Evolutionary conservation across 2,113 vertebrate species (phyloP), one percentile per base, ranked within the genome.

Genomic region (Taxidea taxus): DNA sequence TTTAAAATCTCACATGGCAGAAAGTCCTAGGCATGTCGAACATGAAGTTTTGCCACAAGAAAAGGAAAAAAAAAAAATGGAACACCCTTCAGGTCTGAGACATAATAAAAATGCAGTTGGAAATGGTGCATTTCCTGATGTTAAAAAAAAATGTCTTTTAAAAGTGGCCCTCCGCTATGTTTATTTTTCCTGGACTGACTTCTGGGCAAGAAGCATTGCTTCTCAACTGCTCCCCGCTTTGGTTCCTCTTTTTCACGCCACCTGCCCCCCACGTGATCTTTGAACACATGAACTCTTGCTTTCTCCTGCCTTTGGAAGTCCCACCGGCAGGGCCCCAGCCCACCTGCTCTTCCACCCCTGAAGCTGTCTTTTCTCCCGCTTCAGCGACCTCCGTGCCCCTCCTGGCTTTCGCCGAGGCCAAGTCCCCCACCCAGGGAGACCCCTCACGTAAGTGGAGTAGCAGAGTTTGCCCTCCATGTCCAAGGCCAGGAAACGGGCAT

Each of bases 391-490:
- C 47, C 18, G 7, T 4, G 13, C 60, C 83, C 82, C 64, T 94
- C 92, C 11, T 29, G 20, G 21, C 51, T 92, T 72, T 31, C 44
- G 25, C 20, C 25, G 29, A 78, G 82, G 66, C 77, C 27, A 34
- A 44, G 31, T 7, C 72, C 93, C 70, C 27, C 21, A 4, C 51
- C 27, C n/a, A 5, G 42, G 51, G 1, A 8, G 21, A 82, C 4
- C 37, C 95, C 99, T 99, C 97, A 99, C 99, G 0, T 99, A 99
- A 47, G 98, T 98, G 81, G 98, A 98, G 87, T 98, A 68, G 92
- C 98, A 98, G 88, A 99, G 98, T 56, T 98, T 96, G 7, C 98
- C 98, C 29, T 99, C 98, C 0, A 84, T 87, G 97, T 99, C 98
- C 8, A 99, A 98, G 82, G 99, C 95, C 0, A 99, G 98, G 96